Evolutionary conservation across 2,113 vertebrate genomes (phyloP).

Genomic region (Hippocampus abdominalis): DNA sequence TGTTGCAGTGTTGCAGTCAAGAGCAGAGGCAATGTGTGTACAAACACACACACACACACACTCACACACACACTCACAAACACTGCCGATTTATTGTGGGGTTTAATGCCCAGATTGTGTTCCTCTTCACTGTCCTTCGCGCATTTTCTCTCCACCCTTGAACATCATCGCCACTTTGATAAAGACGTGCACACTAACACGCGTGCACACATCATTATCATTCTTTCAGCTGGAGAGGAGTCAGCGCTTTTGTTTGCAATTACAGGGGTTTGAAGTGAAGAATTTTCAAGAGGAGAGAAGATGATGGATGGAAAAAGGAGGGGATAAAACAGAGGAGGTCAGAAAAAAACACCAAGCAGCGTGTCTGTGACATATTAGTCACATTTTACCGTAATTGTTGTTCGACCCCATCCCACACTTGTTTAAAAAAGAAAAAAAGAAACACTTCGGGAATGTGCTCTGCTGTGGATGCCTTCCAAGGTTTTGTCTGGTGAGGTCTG

Average conservation of each 20-base stretch:
- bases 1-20: conserved; percentile 63
- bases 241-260: conserved; percentile 79
- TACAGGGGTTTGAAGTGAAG: conserved; percentile 68
- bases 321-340: conserved; percentile 52
- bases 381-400: conserved; percentile 80
- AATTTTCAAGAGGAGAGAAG: conserved; percentile 55
- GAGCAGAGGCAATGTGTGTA: conserved; percentile 57
- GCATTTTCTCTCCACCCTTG: conserved; percentile 61
- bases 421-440: conserved; percentile 65
- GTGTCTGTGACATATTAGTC: conserved; percentile 78
- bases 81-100: conserved; percentile 40
- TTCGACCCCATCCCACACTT: conserved; percentile 73
- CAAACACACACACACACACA: conserved; percentile 25
- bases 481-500: conserved; percentile 69
- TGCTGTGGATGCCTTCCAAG: conserved; percentile 65
- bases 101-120: conserved; percentile 69
- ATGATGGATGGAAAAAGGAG: conserved; percentile 58
- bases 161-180: conserved; percentile 66
- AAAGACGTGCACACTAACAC: conserved; percentile 46
- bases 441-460: conserved; percentile 69
- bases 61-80: conserved; percentile 16
- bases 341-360: conserved; percentile 55
- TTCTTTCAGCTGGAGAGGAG: conserved; percentile 72
- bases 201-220: conserved; percentile 65
- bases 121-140: conserved; percentile 70